Evolutionary conservation across 2,113 vertebrate genomes (phyloP).

Genomic region (Nothocercus nigrocapillus): DNA sequence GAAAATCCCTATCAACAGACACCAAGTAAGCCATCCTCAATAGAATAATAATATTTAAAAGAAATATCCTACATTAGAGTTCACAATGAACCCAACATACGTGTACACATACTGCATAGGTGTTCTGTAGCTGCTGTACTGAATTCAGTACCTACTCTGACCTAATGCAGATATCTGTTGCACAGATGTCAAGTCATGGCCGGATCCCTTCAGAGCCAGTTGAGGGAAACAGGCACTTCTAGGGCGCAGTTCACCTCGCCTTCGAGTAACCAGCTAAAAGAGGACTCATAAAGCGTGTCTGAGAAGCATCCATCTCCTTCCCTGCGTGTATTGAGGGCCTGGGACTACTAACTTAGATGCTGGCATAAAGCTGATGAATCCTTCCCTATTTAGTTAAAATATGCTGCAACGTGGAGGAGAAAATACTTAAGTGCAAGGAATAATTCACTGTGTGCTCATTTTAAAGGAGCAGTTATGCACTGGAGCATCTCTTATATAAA

Average conservation of each 20-base stretch:
- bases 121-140: background rate
- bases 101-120: background rate
- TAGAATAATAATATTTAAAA: background rate
- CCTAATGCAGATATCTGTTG: fast-evolving
- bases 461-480: constrained; percentile 31
- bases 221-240: background rate
- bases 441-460: background rate
- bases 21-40: background rate
- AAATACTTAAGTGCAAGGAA: background rate
- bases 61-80: fast-evolving
- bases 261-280: background rate
- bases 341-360: background rate
- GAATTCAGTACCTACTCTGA: too few relatives aligned
- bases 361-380: background rate
- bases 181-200: background rate
- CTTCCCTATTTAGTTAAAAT: background rate
- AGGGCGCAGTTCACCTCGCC: background rate
- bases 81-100: background rate
- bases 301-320: background rate
- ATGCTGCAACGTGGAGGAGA: background rate
- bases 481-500: background rate
- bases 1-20: background rate
- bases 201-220: fast-evolving
- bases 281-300: background rate
- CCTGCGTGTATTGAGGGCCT: background rate